Evolutionary conservation across 2,113 vertebrate genomes (phyloP).

Genomic region (Malaclemys terrapin): DNA sequence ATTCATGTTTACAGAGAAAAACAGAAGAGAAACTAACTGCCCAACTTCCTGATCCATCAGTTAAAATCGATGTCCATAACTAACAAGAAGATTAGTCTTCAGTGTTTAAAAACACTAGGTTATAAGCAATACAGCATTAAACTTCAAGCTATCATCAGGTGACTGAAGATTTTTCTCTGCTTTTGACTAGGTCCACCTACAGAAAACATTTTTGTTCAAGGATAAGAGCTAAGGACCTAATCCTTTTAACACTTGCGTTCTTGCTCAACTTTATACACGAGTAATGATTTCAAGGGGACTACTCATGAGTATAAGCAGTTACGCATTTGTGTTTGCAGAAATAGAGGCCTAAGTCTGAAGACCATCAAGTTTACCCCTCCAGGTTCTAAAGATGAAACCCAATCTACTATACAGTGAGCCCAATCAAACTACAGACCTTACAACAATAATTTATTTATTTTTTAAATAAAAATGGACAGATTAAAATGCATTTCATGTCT

Average conservation of each 20-base stretch:
- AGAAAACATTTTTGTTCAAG: neutral
- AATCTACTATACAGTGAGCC: neutral
- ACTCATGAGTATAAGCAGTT: neutral
- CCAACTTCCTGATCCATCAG: neutral
- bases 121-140: neutral
- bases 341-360: neutral
- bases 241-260: neutral
- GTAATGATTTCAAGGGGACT: neutral
- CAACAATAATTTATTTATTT: neutral
- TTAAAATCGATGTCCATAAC: neutral
- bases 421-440: neutral
- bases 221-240: neutral
- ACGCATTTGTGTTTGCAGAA: neutral
- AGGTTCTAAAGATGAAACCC: neutral
- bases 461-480: neutral
- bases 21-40: neutral
- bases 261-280: neutral
- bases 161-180: neutral
- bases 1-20: neutral
- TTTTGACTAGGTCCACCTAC: neutral
- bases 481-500: neutral
- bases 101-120: accelerated
- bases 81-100: neutral
- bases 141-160: neutral
- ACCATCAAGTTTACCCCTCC: neutral